Evolutionary conservation across 2,113 vertebrate species (phyloP).

Genomic region (Sinocyclocheilus anophthalmus): DNA sequence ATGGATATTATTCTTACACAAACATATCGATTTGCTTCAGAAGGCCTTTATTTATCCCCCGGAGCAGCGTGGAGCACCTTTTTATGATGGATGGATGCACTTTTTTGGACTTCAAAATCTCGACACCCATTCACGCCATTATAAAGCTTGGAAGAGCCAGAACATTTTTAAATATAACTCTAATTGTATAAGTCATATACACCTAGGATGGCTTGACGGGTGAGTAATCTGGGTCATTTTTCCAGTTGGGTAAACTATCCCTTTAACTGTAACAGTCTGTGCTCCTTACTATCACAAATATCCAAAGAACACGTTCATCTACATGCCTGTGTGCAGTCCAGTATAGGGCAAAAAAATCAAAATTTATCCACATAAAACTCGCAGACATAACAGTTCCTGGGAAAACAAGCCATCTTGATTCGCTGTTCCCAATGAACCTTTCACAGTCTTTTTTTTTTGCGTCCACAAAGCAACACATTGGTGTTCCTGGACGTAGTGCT

Average conservation of each 20-base stretch:
- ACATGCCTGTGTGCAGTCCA: constrained; percentile 46
- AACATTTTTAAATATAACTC: no score
- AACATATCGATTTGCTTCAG: no score
- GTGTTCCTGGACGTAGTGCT: constrained; percentile 35
- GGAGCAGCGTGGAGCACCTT: no score
- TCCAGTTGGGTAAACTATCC: background rate
- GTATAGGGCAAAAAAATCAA: constrained; percentile 48
- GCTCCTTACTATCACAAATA: constrained; percentile 18
- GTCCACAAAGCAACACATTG: constrained; percentile 33
- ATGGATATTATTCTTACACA: no score
- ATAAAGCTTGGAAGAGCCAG: no score
- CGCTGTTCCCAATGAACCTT: constrained; percentile 18
- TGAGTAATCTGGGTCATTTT: background rate
- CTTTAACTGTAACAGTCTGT: constrained; percentile 9
- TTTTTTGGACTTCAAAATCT: no score
- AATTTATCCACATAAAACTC: constrained; percentile 40
- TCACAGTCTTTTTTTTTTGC: constrained; percentile 18
- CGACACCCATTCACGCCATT: no score
- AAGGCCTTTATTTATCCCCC: no score
- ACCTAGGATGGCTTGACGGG: background rate
- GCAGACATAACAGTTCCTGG: constrained; percentile 40
- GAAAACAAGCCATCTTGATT: constrained; percentile 40
- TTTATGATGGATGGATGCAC: no score
- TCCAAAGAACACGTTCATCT: constrained; percentile 20
- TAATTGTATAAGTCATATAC: background rate